A percentile compares a stretch with the other conserved stretches of the same genome.
Conservation (phyloP, 2,113 vertebrate species). For the Falco punctatus region DNA sequence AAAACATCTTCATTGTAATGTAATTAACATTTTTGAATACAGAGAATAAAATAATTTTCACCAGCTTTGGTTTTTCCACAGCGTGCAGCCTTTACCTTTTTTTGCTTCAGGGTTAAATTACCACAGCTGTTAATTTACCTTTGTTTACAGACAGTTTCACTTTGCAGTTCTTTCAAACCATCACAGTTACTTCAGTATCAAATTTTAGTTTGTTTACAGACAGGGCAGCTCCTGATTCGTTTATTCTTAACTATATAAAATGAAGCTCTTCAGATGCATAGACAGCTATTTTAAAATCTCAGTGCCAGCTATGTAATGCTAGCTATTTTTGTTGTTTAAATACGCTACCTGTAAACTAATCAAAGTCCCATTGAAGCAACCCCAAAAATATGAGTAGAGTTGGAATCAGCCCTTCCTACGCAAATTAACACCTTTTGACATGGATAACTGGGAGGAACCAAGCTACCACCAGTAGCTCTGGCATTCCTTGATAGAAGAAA, state of each 20-base stretch:
- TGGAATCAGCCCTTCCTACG: neutral
- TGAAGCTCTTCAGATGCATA: neutral
- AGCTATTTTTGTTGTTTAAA: neutral
- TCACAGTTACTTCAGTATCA: neutral
- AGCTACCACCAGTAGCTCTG: neutral
- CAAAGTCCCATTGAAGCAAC: neutral
- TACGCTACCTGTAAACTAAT: neutral
- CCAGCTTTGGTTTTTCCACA: neutral
- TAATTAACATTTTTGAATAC: neutral
- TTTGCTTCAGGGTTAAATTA: neutral
- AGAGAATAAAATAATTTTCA: neutral
- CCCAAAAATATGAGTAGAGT: neutral
- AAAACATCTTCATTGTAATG: neutral
- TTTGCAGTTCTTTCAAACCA: neutral
- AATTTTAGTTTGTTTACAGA: constrained; percentile 2
- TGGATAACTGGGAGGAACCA: neutral
- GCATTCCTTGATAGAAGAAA: neutral
- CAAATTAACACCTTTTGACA: neutral
- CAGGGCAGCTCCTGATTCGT: neutral
- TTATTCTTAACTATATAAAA: neutral
- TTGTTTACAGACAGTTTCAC: neutral
- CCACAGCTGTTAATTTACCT: neutral
- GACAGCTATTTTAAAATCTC: neutral
- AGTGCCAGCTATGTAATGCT: neutral
- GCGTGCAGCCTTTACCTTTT: neutral